phyloP scores from a whole-genome alignment of 2,888 invertebrate species.

The Fragum fragum region DNA sequence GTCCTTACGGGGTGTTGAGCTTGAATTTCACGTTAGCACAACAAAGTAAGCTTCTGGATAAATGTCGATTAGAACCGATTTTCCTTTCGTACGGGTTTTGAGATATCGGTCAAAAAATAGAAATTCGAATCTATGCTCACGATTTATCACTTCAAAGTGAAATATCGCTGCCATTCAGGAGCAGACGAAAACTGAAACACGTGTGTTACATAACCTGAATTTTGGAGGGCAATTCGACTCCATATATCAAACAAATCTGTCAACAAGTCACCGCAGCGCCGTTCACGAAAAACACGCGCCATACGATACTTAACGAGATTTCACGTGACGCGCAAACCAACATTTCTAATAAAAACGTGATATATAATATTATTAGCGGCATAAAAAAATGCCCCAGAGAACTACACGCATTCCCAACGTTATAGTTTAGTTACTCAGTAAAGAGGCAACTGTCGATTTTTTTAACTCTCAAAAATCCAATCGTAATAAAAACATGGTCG shows the following conservation, averaged over 20 bases:
- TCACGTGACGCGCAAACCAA: constrained; percentile 23
- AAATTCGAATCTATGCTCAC: no score
- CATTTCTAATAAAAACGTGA: constrained; percentile 29
- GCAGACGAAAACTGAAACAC: constrained; percentile 22
- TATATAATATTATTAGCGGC: neutral
- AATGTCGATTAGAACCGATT: no score
- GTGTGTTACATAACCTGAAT: constrained; percentile 18
- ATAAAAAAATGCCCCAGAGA: neutral
- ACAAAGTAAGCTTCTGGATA: no score
- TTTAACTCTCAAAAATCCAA: no score
- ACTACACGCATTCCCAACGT: neutral
- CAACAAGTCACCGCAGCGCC: constrained; percentile 16
- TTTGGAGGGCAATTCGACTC: constrained; percentile 19
- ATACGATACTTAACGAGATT: constrained; percentile 22
- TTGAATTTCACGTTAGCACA: no score
- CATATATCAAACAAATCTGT: constrained; percentile 28
- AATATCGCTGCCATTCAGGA: neutral
- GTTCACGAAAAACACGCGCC: constrained; percentile 22
- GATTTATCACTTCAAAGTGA: no score
- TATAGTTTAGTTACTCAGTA: no score
- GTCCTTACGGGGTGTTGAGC: no score
- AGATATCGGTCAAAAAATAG: no score
- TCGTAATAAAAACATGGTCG: no score
- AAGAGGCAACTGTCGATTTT: no score
- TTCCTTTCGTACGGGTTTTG: no score